phyloP scores from a whole-genome alignment of 2,888 invertebrate species.

The Microctonus hyperodae region DNA sequence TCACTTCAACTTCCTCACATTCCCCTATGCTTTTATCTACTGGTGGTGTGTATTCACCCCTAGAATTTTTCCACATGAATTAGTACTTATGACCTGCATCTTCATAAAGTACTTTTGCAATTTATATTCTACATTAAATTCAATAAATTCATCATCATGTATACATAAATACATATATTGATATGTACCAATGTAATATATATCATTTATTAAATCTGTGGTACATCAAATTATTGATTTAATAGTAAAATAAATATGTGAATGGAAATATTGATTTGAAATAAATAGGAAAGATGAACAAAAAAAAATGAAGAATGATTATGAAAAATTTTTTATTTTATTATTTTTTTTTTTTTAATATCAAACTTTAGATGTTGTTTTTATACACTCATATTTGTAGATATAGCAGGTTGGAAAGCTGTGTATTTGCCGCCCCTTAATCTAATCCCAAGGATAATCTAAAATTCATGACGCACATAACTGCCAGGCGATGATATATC shows the following conservation, averaged over 20 bases:
- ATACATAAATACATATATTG: too few species aligned
- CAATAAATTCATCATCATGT: not conserved
- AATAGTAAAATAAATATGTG: too few species aligned
- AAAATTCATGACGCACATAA: conserved; percentile 63
- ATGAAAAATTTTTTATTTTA: too few species aligned
- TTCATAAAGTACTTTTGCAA: conserved; percentile 1
- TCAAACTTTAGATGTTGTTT: not conserved
- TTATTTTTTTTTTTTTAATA: not conserved
- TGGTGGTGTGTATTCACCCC: conserved; percentile 4
- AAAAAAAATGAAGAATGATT: not conserved
- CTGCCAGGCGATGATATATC: conserved; percentile 63
- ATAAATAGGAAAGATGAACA: not conserved
- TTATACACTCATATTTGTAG: not conserved
- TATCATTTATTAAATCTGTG: not conserved
- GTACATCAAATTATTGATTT: not conserved
- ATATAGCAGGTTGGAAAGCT: conserved; percentile 16
- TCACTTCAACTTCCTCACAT: conserved; percentile 9
- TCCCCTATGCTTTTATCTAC: not conserved
- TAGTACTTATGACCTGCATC: conserved; percentile 4
- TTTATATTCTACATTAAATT: not conserved
- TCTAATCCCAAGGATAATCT: conserved; percentile 61
- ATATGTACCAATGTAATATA: too few species aligned
- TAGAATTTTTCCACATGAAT: conserved; percentile 8
- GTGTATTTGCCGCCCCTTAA: conserved; percentile 49
- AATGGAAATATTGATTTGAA: too few species aligned